Conservation (phyloP, 2,888 invertebrate species). For the Formica aserva region DNA sequence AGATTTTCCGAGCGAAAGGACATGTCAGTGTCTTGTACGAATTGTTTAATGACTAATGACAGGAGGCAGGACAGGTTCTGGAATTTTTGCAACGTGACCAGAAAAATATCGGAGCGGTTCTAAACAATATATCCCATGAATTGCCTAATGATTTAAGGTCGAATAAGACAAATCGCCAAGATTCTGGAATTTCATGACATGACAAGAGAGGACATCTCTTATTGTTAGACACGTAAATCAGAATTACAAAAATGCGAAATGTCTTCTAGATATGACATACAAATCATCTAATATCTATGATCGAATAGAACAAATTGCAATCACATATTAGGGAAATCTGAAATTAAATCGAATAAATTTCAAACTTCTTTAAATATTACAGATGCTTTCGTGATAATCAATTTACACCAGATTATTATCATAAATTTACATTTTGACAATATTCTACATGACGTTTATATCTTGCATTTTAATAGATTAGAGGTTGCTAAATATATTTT, state of each 20-base stretch:
- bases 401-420: constrained; percentile 1
- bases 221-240: constrained; percentile 2
- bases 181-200: constrained; percentile 71
- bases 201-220: constrained; percentile 47
- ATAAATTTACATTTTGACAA: not conserved
- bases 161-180: constrained; percentile 43
- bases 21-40: not conserved
- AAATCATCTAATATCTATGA: not conserved
- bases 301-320: not conserved
- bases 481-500: constrained; percentile 38
- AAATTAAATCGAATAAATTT: not conserved
- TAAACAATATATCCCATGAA: not conserved
- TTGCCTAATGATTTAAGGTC: not conserved
- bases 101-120: not conserved
- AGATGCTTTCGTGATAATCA: not conserved
- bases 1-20: not conserved
- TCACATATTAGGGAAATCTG: not conserved
- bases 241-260: not conserved
- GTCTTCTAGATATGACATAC: not conserved
- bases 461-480: not conserved
- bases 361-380: not conserved
- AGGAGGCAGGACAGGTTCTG: not conserved
- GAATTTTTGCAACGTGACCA: constrained; percentile 35
- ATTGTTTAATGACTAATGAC: not conserved
- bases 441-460: not conserved